Percentiles rank a stretch among this genome's conserved stretches.
Conservation (phyloP, 1,140 invertebrate species). For the Drosophila nigromelanica region DNA sequence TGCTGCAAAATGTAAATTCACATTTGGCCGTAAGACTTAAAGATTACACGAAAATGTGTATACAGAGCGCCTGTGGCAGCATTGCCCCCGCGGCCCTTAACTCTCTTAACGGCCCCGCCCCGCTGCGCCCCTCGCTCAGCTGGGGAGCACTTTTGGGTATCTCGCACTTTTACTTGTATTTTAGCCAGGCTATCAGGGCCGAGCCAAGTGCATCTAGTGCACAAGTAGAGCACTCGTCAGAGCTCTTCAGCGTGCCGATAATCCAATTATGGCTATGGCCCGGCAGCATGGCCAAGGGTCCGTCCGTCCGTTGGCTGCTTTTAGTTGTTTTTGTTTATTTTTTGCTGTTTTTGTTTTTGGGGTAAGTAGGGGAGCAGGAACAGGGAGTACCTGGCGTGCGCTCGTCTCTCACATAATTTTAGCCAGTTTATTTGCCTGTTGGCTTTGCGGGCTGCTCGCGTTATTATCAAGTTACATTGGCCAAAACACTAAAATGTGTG, state of each 20-base stretch:
- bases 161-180: conserved; percentile 35
- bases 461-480: conserved; percentile 74
- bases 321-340: not conserved
- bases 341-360: not conserved
- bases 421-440: conserved; percentile 64
- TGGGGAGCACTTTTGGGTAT: conserved; percentile 17
- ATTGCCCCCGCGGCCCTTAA: not conserved
- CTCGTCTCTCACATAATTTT: conserved; percentile 65
- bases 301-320: conserved; percentile 2
- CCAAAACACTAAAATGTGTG: conserved; percentile 59
- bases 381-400: conserved; percentile 23
- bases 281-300: conserved; percentile 48
- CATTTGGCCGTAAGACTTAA: conserved; percentile 23
- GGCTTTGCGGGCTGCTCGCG: conserved; percentile 43
- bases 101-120: not conserved
- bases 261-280: conserved; percentile 66
- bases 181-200: conserved; percentile 25
- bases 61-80: not conserved
- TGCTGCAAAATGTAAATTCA: conserved; percentile 2
- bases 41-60: conserved; percentile 13
- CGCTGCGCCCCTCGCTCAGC: not conserved
- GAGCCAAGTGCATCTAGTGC: conserved; percentile 39
- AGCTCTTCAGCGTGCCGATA: conserved; percentile 69
- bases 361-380: not conserved
- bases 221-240: conserved; percentile 60